Base-by-base conservation (phyloP, 2,888 invertebrate genomes). In the Noctuana brunneofusca region DNA sequence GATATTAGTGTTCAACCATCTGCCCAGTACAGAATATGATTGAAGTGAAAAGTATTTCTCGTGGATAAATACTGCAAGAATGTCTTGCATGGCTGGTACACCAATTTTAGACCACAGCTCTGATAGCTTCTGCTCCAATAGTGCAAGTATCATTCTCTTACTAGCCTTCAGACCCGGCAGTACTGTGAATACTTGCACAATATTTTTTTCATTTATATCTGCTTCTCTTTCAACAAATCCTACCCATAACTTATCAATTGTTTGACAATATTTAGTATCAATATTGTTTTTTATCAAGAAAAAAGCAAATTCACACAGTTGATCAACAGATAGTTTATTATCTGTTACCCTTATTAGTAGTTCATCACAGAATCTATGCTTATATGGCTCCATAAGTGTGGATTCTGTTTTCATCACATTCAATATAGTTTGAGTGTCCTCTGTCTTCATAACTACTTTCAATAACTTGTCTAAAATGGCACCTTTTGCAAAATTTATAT, bases 211-310 rank as follows among this genome's bases (percentile, higher is more conserved):
- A 78, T 92, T 83, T 43, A 95, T 93, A 27, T 93, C 92, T 35
- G 85, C 75, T 69, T 93, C 92, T 60, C 89, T 91, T 65, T 92
- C 93, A 18, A 92, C 81, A 70, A 95, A 92, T 9, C 94, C 95
- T 64, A 93, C 86, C 95, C 95, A 95, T 41, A 95, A 79, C 74
- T 93, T 93, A 69, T 95, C 95, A 63, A 94, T 87, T 8, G 89
- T 89, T 22, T 92, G 88, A 24, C 86, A 81, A 76, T 92, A 93
- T 65, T 84, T 89, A 3, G 79, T 71, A 66, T 92, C 87, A 50
- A 79, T 65, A 70, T 80, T 90, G 71, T 93, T 92, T 56, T 80
- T 81, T 12, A 90, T 87, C 32, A 95, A 82, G 69, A 92, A 90
- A 38, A 81, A 83, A n/a, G 93, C 85, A 65, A 94, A 91, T 58